Evolutionary conservation across 2,113 vertebrate genomes (phyloP).

Genomic region (Syngnathus floridae): DNA sequence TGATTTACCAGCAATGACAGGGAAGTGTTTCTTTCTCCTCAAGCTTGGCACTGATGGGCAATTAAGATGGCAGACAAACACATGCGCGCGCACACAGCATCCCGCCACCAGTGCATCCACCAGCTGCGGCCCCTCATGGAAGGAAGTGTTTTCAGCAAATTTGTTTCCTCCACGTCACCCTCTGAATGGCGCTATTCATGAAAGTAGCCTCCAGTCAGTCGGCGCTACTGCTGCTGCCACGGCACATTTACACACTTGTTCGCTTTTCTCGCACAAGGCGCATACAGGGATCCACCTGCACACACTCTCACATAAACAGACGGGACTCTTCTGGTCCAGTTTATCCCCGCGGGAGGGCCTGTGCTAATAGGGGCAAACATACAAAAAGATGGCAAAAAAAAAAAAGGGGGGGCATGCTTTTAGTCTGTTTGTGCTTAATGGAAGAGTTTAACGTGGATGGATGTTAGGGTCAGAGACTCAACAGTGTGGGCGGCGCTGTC

Average conservation of each 20-base stretch:
- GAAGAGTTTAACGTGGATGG: constrained; percentile 17
- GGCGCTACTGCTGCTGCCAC: constrained; percentile 41
- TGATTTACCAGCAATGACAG: constrained; percentile 64
- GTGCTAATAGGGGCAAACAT: constrained; percentile 28
- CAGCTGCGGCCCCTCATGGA: constrained; percentile 60
- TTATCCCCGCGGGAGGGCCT: constrained; percentile 29
- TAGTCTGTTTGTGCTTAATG: constrained; percentile 22
- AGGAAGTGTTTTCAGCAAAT: constrained; percentile 63
- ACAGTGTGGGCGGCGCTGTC: constrained; percentile 18
- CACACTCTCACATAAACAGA: constrained; percentile 25
- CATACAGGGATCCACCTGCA: constrained; percentile 27
- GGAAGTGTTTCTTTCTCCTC: constrained; percentile 46
- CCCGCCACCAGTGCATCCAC: constrained; percentile 45
- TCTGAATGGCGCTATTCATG: constrained; percentile 66
- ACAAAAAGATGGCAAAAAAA: constrained; percentile 20
- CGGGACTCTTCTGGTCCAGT: constrained; percentile 38
- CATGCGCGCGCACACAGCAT: constrained; percentile 39
- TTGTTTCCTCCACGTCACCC: constrained; percentile 52
- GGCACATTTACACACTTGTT: constrained; percentile 54
- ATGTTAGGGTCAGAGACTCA: constrained; percentile 10
- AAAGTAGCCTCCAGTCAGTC: constrained; percentile 52
- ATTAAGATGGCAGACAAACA: constrained; percentile 58
- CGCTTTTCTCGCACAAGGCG: constrained; percentile 24
- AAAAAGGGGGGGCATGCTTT: constrained; percentile 6
- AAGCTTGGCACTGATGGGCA: constrained; percentile 50